These are phyloP conservation scores for Calephelis virginiensis DNA, from an alignment of 1,140 invertebrate genomes.

Conservation along the genomic window DNA sequence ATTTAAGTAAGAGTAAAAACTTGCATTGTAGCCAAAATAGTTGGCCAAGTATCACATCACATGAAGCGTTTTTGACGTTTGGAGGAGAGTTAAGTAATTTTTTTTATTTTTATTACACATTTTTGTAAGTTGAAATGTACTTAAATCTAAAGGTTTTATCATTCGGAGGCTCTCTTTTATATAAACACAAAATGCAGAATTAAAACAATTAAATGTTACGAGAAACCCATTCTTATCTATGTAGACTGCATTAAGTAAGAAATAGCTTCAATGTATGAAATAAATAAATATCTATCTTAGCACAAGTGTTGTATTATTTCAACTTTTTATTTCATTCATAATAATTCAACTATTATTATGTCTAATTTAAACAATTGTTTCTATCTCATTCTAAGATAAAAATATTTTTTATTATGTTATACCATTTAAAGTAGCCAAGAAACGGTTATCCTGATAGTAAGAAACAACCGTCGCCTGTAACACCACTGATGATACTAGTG, in stretches of 20 bases:
- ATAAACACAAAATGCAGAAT: constrained; percentile 23
- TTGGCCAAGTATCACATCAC: background rate
- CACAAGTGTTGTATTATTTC: constrained; percentile 46
- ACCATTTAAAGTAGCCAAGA: no score
- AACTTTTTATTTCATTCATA: background rate
- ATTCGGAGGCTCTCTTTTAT: constrained; percentile 49
- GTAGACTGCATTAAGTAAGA: constrained; percentile 19
- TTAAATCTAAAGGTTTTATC: constrained; percentile 43
- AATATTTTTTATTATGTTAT: no score
- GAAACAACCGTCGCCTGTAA: no score
- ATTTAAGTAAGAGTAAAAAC: background rate
- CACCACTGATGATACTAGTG: no score
- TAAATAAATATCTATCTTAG: constrained; percentile 48
- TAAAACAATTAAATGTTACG: constrained; percentile 14
- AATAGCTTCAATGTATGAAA: constrained; percentile 33
- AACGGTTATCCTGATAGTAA: no score
- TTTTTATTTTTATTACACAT: constrained; percentile 41
- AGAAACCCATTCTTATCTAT: constrained; percentile 1
- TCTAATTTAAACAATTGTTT: no score
- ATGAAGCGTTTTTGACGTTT: background rate
- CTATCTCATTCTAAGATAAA: no score
- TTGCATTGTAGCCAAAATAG: constrained; percentile 7
- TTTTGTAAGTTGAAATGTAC: constrained; percentile 56
- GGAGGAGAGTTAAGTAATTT: constrained; percentile 25
- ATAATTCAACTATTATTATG: background rate